A percentile compares a stretch with the other conserved stretches of the same genome.
phyloP scores from a whole-genome alignment of 2,797 vertebrate species.

The Rhynchotus rufescens region DNA sequence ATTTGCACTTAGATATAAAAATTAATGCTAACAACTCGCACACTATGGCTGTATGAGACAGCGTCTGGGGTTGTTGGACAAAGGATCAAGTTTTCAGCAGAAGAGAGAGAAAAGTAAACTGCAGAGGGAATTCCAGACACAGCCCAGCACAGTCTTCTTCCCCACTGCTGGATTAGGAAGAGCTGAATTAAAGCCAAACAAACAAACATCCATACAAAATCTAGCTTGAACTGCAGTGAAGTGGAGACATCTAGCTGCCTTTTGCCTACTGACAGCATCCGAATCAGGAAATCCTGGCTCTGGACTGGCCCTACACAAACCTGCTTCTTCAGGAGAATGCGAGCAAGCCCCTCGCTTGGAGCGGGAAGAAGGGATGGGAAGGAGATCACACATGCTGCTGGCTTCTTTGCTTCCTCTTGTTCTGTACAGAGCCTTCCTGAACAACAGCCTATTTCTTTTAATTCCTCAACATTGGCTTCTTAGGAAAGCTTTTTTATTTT shows the following conservation, averaged over 20 bases:
- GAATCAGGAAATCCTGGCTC: neutral
- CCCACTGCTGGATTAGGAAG: neutral
- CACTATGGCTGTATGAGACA: neutral
- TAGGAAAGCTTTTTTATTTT: neutral
- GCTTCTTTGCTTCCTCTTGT: neutral
- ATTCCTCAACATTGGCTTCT: neutral
- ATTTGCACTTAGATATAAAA: neutral
- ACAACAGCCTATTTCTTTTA: neutral
- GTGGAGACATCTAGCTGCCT: conserved; percentile 73
- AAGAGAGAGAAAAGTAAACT: neutral
- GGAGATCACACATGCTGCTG: neutral
- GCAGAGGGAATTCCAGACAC: neutral
- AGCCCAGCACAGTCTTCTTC: neutral
- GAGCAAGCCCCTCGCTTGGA: neutral
- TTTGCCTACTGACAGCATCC: conserved; percentile 21
- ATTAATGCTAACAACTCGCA: neutral
- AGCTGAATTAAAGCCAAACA: neutral
- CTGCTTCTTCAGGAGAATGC: neutral
- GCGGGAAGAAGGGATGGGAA: neutral
- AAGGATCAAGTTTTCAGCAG: neutral
- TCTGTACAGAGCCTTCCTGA: neutral
- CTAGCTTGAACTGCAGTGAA: conserved; percentile 35
- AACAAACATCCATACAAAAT: neutral
- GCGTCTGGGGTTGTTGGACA: neutral
- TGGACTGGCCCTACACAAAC: neutral